Base-by-base conservation (phyloP, 1,140 invertebrate genomes). In the Ctenoplectra terminalis region DNA sequence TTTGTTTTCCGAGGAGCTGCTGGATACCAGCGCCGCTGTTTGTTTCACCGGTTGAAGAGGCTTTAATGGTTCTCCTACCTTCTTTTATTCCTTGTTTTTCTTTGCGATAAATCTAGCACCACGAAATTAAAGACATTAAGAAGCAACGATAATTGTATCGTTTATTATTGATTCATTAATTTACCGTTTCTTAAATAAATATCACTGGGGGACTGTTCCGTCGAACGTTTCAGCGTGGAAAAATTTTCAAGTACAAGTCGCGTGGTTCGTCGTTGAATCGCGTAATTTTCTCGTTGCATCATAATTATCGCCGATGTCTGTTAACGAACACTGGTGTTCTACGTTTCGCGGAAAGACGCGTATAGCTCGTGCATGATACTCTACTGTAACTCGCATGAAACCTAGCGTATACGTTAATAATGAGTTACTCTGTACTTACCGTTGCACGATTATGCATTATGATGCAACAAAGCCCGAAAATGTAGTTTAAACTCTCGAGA, bases 1-100 rank as follows among this genome's bases (percentile, higher is more conserved):
- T 84, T 63, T 74, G 71, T 84, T 81, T 34, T 2, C 66, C 61
- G 64, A 79, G 50, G 54, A 76, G 50, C 67, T 82, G 34, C 50
- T 31, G 31, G 71, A 56, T 17, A 23, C 23, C 61, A 13, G 40
- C 43, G 34, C 15, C 31, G 4, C 37, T 26, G 46, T 63, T 75
- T 66, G 17, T 34, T 56, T 15, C 15, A 23, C 40, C n/a, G 40
- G 43, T 84, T 66, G 29, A 46, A 43, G 3, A 26, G 7, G 20
- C 9, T 54, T 60, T 52, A 48, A 72, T 54, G 54, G 0, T 1
- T 23, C 48, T 46, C 48, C 6, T 40, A 8, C n/a, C 43, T 34
- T 13, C 43, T 48, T 74, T 46, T 26, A 5, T 17, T 50, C 37
- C 11, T 31, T 48, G 20, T 29, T 52, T 7, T 13, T 37, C 2